Base-by-base conservation (phyloP, 2,888 invertebrate genomes). In the Hirtodrosophila histrioides region DNA sequence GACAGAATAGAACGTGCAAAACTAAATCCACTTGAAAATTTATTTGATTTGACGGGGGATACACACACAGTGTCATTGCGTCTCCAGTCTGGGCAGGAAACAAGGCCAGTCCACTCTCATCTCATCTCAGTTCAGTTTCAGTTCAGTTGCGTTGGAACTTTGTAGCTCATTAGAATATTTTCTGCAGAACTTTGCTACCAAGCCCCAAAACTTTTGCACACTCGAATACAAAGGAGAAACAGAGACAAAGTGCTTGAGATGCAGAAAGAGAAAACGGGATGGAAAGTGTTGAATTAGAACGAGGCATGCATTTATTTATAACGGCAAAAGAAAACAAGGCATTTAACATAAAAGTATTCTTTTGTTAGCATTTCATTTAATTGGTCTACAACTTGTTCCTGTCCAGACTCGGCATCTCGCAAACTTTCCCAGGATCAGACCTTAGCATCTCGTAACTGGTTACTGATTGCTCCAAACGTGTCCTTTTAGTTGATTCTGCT, bases 141-240 rank as follows among this genome's bases (percentile, higher is more conserved):
- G 55, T 46, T 56, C 29, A 39, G 27, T 44, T 54, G 50, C 12
- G 41, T 29, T 35, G 29, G 36, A 87, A 82, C 75, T 84, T 81
- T 78, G 78, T 57, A 69, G 78, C 87, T 88, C 88, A 86, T 88
- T 88, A 86, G 79, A 86, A 88, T 88, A 87, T 80, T 86, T 87
- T 79, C 78, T 71, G 75, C 56, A 72, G 43, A 84, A 80, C 69
- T 82, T 72, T 73, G 66, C 64, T 50, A 45, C 44, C 17, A 17
- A 17, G 17, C 61, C 53, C 55, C 39, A 71, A 55, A 78, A 67
- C 56, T 80, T 77, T 76, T 61, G 6, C 53, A 45, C 54, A 54
- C 11, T 39, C 27, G 44, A 37, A 55, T 66, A 12, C 39, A 51
- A 37, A 11, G 51, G 49, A 57, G 35, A 24, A 12, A 43, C 27